These are phyloP conservation scores for Scyliorhinus canicula DNA, from an alignment of 2,797 vertebrate species.

Conservation along the genomic window DNA sequence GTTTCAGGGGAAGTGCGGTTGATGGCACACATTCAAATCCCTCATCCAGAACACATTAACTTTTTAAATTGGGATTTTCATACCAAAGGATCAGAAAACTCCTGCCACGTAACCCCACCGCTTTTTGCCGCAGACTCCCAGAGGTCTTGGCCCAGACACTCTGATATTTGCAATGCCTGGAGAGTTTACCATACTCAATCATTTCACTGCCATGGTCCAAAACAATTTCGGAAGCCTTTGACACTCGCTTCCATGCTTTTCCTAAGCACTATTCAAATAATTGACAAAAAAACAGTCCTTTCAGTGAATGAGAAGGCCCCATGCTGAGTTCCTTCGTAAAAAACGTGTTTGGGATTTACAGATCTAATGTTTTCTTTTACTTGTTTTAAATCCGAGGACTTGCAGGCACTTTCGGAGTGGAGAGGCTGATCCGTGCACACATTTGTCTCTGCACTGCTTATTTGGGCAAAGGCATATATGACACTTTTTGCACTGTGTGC, in stretches of 20 bases:
- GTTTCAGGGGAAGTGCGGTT: background rate
- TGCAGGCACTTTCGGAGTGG: background rate
- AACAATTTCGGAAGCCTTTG: background rate
- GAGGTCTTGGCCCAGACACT: background rate
- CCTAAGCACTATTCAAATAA: background rate
- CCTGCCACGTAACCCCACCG: background rate
- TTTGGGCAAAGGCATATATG: background rate
- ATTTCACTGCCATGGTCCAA: background rate
- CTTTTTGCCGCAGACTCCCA: background rate
- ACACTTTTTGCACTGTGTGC: background rate
- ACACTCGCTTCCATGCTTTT: background rate
- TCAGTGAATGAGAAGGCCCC: background rate
- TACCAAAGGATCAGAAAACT: constrained; percentile 1
- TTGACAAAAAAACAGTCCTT: background rate
- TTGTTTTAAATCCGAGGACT: background rate
- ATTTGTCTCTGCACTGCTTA: background rate
- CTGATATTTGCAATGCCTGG: constrained; percentile 17
- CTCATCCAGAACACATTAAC: background rate
- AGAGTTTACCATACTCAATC: background rate
- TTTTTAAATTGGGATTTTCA: constrained; percentile 28
- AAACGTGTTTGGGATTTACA: background rate
- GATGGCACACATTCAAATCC: background rate
- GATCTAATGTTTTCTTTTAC: background rate
- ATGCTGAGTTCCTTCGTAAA: background rate
- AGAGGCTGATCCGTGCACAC: background rate